A percentile compares a stretch with the other conserved stretches of the same genome.
These are phyloP conservation scores for Leptoteleia sp. DNA, from an alignment of 1,140 invertebrate genomes.

Conservation along the genomic window DNA sequence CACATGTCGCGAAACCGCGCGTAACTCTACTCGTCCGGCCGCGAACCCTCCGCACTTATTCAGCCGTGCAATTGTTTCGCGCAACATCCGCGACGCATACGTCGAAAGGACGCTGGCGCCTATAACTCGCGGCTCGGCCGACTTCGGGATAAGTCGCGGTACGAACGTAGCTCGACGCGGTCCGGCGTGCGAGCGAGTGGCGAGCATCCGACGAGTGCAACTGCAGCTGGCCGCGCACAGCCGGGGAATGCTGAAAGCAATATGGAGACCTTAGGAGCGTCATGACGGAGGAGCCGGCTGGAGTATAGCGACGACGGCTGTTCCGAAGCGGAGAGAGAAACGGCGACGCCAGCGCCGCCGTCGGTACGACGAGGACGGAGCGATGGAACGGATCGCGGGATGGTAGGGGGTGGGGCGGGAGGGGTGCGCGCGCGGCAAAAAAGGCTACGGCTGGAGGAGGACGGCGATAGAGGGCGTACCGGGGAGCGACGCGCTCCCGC, in stretches of 20 bases:
- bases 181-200: neutral
- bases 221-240: slow-evolving; percentile 77
- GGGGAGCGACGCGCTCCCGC: slow-evolving; percentile 21
- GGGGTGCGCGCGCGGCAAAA: slow-evolving; percentile 21
- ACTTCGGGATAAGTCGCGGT: too few species aligned
- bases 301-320: slow-evolving; percentile 73
- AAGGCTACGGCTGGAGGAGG: slow-evolving; percentile 30
- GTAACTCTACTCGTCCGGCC: too few species aligned
- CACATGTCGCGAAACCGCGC: too few species aligned
- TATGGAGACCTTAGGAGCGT: slow-evolving; percentile 55
- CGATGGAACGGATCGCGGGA: slow-evolving; percentile 3
- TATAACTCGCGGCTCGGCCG: too few species aligned
- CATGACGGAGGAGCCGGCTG: slow-evolving; percentile 71
- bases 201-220: slow-evolving; percentile 67
- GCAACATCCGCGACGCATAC: too few species aligned
- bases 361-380: slow-evolving; percentile 28
- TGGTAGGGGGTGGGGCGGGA: slow-evolving; percentile 10
- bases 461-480: slow-evolving; percentile 55
- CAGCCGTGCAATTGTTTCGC: too few species aligned
- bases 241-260: slow-evolving; percentile 75
- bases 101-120: too few species aligned
- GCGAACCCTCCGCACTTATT: too few species aligned
- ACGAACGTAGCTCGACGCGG: too few species aligned
- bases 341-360: neutral
- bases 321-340: slow-evolving; percentile 46